phyloP scores from a whole-genome alignment of 1,140 invertebrate species.

The Sitobion miscanthi region DNA sequence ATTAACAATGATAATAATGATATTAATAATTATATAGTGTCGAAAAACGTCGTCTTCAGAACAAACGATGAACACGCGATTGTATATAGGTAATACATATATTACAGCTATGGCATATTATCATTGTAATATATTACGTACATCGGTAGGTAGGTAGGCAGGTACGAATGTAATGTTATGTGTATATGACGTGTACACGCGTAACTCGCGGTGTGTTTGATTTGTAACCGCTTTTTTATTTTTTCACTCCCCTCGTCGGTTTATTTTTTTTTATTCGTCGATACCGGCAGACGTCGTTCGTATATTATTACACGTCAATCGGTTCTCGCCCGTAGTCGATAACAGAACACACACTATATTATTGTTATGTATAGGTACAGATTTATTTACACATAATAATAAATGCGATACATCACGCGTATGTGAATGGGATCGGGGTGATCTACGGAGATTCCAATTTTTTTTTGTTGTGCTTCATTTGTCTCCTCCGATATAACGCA shows the following conservation, averaged over 20 bases:
- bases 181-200: background rate
- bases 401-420: background rate
- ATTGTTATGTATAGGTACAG: background rate
- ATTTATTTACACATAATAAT: background rate
- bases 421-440: background rate
- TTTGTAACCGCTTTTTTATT: background rate
- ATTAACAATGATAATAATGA: background rate
- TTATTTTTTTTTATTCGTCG: background rate
- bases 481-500: background rate
- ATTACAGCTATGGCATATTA: background rate
- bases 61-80: background rate
- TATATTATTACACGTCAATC: background rate
- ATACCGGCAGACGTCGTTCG: background rate
- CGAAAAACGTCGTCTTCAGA: background rate
- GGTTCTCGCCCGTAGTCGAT: background rate
- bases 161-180: background rate
- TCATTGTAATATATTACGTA: background rate
- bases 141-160: background rate
- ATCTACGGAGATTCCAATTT: background rate
- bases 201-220: slow-evolving; percentile 37
- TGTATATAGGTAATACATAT: no score
- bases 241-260: background rate
- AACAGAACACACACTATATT: background rate
- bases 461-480: slow-evolving; percentile 2
- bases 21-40: background rate